phyloP scores from a whole-genome alignment of 2,797 vertebrate species.

The Anguilla marmorata region DNA sequence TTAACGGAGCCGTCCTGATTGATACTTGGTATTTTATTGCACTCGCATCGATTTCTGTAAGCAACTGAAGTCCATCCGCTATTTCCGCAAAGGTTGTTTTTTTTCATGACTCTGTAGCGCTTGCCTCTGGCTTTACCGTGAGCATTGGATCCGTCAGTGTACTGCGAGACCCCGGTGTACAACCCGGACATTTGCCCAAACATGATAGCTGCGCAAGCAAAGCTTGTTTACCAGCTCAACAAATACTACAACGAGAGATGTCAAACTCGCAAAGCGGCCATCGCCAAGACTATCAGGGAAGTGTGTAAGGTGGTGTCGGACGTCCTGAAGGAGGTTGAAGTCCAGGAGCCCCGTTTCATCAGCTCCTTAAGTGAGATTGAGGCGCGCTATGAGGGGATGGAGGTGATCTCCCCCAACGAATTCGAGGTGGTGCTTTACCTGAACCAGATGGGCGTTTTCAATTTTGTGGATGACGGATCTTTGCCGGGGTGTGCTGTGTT shows the following conservation, averaged over 20 bases:
- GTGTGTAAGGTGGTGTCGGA: slow-evolving; percentile 99
- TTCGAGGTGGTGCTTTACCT: slow-evolving; percentile 99
- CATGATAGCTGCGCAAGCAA: slow-evolving; percentile 99
- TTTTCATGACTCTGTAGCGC: slow-evolving; percentile 58
- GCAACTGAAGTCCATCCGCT: slow-evolving; percentile 74
- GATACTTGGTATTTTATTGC: slow-evolving; percentile 61
- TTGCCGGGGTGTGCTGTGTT: slow-evolving; percentile 97
- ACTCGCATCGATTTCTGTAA: slow-evolving; percentile 67
- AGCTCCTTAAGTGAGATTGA: slow-evolving; percentile 98
- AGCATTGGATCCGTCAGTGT: slow-evolving; percentile 99
- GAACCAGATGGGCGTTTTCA: slow-evolving; percentile 99
- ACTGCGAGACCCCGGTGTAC: slow-evolving; percentile 99
- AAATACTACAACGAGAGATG: slow-evolving; percentile 98
- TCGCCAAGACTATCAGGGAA: slow-evolving; percentile 98
- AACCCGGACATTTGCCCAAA: slow-evolving; percentile 99
- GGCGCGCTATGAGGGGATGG: slow-evolving; percentile 94
- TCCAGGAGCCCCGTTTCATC: slow-evolving; percentile 99
- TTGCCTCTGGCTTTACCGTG: slow-evolving; percentile 77
- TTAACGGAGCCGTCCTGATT: slow-evolving; percentile 49
- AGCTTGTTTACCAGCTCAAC: slow-evolving; percentile 99
- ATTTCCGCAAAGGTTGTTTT: slow-evolving; percentile 57
- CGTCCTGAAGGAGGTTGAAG: slow-evolving; percentile 98
- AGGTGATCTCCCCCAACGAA: slow-evolving; percentile 96
- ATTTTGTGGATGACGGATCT: slow-evolving; percentile 98
- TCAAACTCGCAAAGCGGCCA: slow-evolving; percentile 96